Base-by-base conservation (phyloP, 2,888 invertebrate species). In the Eupithecia pulchellata region DNA sequence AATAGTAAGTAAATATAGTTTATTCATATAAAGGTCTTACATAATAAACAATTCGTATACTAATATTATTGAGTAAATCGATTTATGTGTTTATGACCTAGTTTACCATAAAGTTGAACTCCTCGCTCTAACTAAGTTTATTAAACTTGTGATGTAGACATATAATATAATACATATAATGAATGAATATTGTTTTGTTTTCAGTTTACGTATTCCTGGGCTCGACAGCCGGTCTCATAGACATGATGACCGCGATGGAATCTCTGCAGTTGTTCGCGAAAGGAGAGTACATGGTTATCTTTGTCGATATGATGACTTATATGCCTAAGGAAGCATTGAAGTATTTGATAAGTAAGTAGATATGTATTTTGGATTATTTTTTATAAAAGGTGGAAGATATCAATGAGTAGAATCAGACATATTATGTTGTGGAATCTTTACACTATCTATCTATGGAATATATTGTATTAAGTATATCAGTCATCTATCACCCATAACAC, bases 181-280 rank as follows among this genome's bases (percentile, higher is more conserved):
- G 20, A 25, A 52, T 57, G 13, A 6, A n/a, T 36, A 61, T 57
- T 73, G 30, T 57, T 58, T 29, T 63, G 76, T 77, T 96, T 96
- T 68, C 95, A 98, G 99, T 99, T 87, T 99, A 99, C 88, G 97
- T 99, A 64, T 98, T 99, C 88, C 95, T 99, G 84, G 99, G 99
- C 0, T 96, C 97, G 29, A 95, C 97, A n/a, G 95, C 96, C 72
- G 97, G 97, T 4, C 95, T 99, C 67, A 97, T 98, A 74, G 98
- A 98, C 80, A 97, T 99, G 95, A 98, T 99, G 97, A 96, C 96
- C 42, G 97, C 97, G 29, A 98, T 99, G 98, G 97, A 99, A 86
- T 97, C 97, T 39, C 95, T 97, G 57, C 97, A 98, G 77, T 91
- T 99, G 71, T 97, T 99, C 85, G 97, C 97, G 69, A 97, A 97